Evolutionary conservation across 2,888 invertebrate genomes (phyloP), one percentile per base, ranked within the genome.

Genomic region (Drosophila multiciliata): DNA sequence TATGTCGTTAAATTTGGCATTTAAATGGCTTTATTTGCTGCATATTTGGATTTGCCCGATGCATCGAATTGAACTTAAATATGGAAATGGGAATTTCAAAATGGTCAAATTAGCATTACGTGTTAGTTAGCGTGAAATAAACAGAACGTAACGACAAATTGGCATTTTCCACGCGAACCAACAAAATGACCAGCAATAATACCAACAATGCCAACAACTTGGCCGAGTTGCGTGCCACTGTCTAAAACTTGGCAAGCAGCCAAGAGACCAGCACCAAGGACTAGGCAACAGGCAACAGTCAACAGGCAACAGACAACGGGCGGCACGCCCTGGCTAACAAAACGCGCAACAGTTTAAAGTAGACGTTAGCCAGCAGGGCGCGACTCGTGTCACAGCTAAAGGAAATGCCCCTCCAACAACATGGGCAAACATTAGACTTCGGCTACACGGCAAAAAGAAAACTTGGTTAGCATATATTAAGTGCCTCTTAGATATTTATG

Each of bases 321-420:
- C 64, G 83, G 65, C 88, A 79, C 76, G 84, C 83, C 80, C 66
- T 73, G 73, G 71, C 80, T 75, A 69, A 26, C 45, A 36, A 73
- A 71, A 70, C 68, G 84, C 87, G 85, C 89, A 85, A 85, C 85
- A 85, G 89, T 89, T 85, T 82, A 82, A 82, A 80, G 77, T 67
- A 72, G 85, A 71, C 80, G 82, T 70, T 72, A 66, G 52, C 66
- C 63, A 60, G 40, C 60, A 53, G 68, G 70, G 80, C 59, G 87
- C 70, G 76, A 73, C 68, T 66, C 74, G 63, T 80, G 69, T 36
- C 52, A 42, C 57, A 36, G 59, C 35, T 6, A 35, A 38, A 53
- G 66, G n/a, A 74, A 74, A 60, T 33, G n/a, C 50, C 40, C 40
- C 32, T 20, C 40, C 42, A 50, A 61, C 76, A 86, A 70, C 70